These are phyloP conservation scores for Knipowitschia caucasica DNA, from an alignment of 2,797 vertebrate genomes.

Conservation along the genomic window DNA sequence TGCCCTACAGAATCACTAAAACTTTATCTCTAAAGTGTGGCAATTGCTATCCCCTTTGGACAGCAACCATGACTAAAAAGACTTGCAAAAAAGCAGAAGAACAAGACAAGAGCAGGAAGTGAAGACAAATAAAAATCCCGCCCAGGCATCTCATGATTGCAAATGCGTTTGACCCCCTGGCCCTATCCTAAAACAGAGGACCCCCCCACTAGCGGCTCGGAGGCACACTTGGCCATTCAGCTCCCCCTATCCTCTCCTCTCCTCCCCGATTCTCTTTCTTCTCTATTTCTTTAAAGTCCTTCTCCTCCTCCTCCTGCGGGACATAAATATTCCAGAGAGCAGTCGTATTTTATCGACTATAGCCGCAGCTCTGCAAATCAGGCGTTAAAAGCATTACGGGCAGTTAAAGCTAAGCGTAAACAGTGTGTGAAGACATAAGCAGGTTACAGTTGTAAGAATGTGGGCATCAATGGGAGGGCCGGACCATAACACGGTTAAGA, in stretches of 20 bases:
- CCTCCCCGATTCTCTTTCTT: conserved; percentile 10
- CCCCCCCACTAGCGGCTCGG: conserved; percentile 72
- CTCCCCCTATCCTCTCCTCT: conserved; percentile 1
- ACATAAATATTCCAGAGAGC: conserved; percentile 79
- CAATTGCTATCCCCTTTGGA: not conserved
- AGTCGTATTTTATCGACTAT: conserved; percentile 4
- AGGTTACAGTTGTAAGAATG: conserved; percentile 11
- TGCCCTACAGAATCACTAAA: too few species aligned
- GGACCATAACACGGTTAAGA: not conserved
- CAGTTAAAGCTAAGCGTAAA: not conserved
- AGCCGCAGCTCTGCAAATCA: not conserved
- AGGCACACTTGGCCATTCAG: conserved; percentile 35
- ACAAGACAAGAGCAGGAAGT: conserved; percentile 29
- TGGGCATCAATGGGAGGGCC: not conserved
- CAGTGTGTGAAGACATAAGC: conserved; percentile 3
- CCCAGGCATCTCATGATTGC: conserved; percentile 71
- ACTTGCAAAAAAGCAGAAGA: not conserved
- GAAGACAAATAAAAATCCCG: conserved; percentile 63
- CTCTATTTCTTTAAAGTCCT: conserved; percentile 4
- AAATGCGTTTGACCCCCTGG: conserved; percentile 79
- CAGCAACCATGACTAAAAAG: conserved; percentile 44
- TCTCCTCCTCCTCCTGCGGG: conserved; percentile 13
- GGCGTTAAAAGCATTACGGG: conserved; percentile 7
- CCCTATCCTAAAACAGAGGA: not conserved
- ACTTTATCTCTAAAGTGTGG: not conserved